Evolutionary conservation across 2,113 vertebrate genomes (phyloP), one percentile per base, ranked within the genome.

Genomic region (Stictonetta naevosa): DNA sequence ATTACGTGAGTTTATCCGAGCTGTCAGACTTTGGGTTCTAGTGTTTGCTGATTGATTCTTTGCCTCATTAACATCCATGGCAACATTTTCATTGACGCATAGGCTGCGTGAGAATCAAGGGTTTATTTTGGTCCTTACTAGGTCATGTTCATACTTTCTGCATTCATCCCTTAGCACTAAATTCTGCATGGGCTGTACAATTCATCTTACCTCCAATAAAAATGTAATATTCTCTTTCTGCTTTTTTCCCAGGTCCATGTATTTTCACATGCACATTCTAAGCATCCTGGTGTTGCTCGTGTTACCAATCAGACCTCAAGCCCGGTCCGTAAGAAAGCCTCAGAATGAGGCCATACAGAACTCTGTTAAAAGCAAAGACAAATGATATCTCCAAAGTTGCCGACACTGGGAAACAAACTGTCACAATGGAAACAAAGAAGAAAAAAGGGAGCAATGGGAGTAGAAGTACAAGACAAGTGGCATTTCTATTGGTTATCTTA

Each of bases 211-310:
- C 85, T 28, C 20, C 11, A 15, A 84, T 23, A 83, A 42, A 74
- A 88, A 77, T 28, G 16, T 59, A 55, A 92, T 20, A 89, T 42
- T 86, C n/a, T 95, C 50, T 93, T 52, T 94, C 63, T 93, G 63
- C 92, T 93, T 95, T 95, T 94, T 97, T 96, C 77, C 38, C 85
- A 99, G 99, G 97, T 99, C 99, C 19, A 98, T 99, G 98, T 99
- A 99, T 97, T 99, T 99, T 95, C 98, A 99, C 76, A 97, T 99
- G 94, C 99, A 99, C 95, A 97, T 99, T 95, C 87, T 99, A 95
- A 98, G 99, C 96, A 97, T 99, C 97, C 97, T 99, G 97, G 97
- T 98, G 53, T 97, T 98, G 77, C 92, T 99, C 11, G 69, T 97
- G 75, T 97, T 99, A 89, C 98, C 97, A 6, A n/a, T 83, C 81